These are phyloP conservation scores for Montipora sp. DNA, from an alignment of 64 coral and sea anemone species.

Conservation along the genomic window DNA sequence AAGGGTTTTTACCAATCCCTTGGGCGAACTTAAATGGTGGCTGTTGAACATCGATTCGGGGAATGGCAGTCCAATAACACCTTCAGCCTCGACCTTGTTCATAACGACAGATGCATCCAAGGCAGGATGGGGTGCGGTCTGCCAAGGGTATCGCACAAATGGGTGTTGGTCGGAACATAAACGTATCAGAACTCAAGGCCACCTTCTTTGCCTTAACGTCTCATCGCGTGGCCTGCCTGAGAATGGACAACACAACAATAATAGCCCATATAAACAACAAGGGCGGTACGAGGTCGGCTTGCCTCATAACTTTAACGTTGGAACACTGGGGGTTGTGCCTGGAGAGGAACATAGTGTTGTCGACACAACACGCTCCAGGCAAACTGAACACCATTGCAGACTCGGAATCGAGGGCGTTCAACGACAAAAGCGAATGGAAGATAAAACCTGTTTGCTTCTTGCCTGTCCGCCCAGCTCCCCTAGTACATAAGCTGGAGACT, in stretches of 20 bases:
- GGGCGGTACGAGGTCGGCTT: neutral
- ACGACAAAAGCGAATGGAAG: neutral
- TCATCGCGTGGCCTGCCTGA: slow-evolving; percentile 6
- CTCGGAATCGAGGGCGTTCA: neutral
- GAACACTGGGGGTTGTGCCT: slow-evolving; percentile 28
- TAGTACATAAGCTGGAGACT: neutral
- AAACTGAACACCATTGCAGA: slow-evolving; percentile 13
- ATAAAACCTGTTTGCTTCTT: neutral
- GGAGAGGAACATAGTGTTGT: neutral
- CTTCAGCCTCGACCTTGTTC: too few species aligned
- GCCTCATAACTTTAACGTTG: neutral
- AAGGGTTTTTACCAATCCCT: too few species aligned
- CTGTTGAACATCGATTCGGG: too few species aligned
- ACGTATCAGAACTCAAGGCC: too few species aligned
- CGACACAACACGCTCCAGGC: neutral
- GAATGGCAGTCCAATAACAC: too few species aligned
- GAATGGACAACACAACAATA: slow-evolving; percentile 44
- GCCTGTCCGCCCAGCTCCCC: neutral
- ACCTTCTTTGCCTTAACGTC: too few species aligned
- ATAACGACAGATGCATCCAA: too few species aligned
- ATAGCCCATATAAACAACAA: slow-evolving; percentile 20
- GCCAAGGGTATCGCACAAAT: too few species aligned
- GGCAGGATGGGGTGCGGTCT: too few species aligned
- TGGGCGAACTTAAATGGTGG: too few species aligned
- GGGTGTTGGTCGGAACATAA: too few species aligned